phyloP scores from a whole-genome alignment of 2,113 vertebrate species.

The Monarcha castaneiventris region DNA sequence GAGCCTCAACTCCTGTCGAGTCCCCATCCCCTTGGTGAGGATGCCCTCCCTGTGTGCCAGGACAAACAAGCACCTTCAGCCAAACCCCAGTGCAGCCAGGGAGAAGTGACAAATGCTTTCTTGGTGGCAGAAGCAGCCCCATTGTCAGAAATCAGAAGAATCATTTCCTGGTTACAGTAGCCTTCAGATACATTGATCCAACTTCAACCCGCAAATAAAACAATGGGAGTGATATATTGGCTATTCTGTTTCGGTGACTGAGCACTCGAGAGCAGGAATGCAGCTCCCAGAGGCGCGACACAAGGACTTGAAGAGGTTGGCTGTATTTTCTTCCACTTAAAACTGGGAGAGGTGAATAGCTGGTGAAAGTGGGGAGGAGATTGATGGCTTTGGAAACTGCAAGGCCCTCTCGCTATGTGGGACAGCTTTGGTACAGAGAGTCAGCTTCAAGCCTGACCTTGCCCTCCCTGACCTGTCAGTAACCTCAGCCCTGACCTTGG shows the following conservation, averaged over 20 bases:
- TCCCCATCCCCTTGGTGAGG: fast-evolving
- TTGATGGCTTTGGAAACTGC: slow-evolving; percentile 45
- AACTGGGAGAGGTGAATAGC: slow-evolving; percentile 27
- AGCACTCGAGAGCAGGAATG: slow-evolving; percentile 13
- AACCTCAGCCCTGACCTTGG: slow-evolving; percentile 37
- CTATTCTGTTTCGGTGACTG: background rate
- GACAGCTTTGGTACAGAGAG: slow-evolving; percentile 15
- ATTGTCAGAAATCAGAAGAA: slow-evolving; percentile 18
- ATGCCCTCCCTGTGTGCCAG: background rate
- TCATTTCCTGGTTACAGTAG: background rate
- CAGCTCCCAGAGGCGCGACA: background rate
- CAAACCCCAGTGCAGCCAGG: background rate
- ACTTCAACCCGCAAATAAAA: background rate
- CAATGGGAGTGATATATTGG: background rate
- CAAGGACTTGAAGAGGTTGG: slow-evolving; percentile 31
- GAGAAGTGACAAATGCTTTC: background rate
- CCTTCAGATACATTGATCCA: slow-evolving; percentile 6
- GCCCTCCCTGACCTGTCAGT: slow-evolving; percentile 2
- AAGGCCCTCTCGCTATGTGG: background rate
- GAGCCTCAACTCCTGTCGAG: fast-evolving
- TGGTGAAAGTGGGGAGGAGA: slow-evolving; percentile 33
- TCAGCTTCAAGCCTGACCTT: slow-evolving; percentile 13
- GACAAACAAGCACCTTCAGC: background rate
- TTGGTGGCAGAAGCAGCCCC: background rate
- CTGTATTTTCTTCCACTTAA: slow-evolving; percentile 25